A percentile compares a stretch with the other conserved stretches of the same genome.
Conservation (phyloP, 2,888 invertebrate species). For the Sphaerophoria rueppellii region DNA sequence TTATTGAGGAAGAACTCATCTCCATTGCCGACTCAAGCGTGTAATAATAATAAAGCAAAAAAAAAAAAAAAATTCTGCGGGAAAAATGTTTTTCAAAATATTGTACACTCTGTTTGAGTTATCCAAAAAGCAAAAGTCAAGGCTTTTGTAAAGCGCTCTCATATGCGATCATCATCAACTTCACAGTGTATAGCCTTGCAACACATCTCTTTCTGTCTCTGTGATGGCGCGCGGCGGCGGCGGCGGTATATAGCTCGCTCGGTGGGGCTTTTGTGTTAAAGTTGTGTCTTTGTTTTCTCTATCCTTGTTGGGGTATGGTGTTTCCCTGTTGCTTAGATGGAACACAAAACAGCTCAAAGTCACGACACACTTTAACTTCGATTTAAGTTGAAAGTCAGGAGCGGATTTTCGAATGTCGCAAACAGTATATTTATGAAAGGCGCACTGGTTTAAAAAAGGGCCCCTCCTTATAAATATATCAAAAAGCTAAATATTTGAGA, state of each 20-base stretch:
- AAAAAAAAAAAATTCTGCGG: slow-evolving; percentile 55
- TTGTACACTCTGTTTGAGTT: slow-evolving; percentile 26
- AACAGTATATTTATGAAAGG: background rate
- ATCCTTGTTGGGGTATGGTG: slow-evolving; percentile 45
- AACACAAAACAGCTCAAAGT: slow-evolving; percentile 71
- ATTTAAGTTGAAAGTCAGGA: slow-evolving; percentile 17
- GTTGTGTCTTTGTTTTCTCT: slow-evolving; percentile 57
- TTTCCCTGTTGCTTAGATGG: slow-evolving; percentile 51
- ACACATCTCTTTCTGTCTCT: slow-evolving; percentile 21
- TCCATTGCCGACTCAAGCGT: slow-evolving; percentile 60
- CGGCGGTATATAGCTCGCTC: slow-evolving; percentile 3
- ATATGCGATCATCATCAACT: slow-evolving; percentile 73
- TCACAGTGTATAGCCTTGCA: slow-evolving; percentile 63
- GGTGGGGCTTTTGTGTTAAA: slow-evolving; percentile 41
- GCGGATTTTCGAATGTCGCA: background rate
- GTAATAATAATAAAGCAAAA: slow-evolving; percentile 66
- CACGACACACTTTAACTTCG: slow-evolving; percentile 66
- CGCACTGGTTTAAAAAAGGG: background rate
- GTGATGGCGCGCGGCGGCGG: background rate
- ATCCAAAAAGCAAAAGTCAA: slow-evolving; percentile 39
- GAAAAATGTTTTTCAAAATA: slow-evolving; percentile 70
- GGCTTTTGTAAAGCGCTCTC: slow-evolving; percentile 66
- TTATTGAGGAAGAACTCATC: slow-evolving; percentile 70
- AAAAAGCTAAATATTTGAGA: background rate
- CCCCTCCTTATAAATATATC: background rate